Conservation (phyloP, 2,113 vertebrate genomes). For the Callocephalon fimbriatum region DNA sequence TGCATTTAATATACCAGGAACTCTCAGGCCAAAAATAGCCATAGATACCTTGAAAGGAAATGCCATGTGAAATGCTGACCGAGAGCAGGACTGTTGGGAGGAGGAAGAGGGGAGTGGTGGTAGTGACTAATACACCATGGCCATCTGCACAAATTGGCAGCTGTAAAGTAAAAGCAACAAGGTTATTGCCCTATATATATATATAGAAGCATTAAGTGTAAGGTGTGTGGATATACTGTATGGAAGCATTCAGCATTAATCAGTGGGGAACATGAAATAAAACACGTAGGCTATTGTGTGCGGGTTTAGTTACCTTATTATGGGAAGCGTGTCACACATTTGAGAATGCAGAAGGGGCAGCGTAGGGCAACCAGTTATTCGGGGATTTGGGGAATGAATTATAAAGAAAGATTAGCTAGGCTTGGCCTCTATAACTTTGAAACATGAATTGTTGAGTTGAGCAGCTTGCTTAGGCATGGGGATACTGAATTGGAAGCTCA, state of each 20-base stretch:
- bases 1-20: slow-evolving; percentile 34
- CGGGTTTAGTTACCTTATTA: slow-evolving; percentile 15
- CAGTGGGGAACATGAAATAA: slow-evolving; percentile 9
- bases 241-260: slow-evolving; percentile 30
- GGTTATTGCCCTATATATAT: slow-evolving; percentile 11
- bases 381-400: slow-evolving; percentile 60
- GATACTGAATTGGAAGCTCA: slow-evolving; percentile 7
- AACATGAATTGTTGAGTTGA: slow-evolving; percentile 42
- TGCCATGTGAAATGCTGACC: slow-evolving; percentile 48
- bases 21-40: slow-evolving; percentile 45
- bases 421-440: slow-evolving; percentile 45
- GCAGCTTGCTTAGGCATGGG: slow-evolving; percentile 9
- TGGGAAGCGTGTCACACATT: not conserved
- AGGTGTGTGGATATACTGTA: not conserved
- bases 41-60: slow-evolving; percentile 70
- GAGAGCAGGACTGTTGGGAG: slow-evolving; percentile 30
- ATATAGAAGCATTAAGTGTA: slow-evolving; percentile 17
- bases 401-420: slow-evolving; percentile 54
- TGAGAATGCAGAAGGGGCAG: slow-evolving; percentile 27
- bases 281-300: slow-evolving; percentile 47
- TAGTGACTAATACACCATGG: slow-evolving; percentile 31
- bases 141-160: slow-evolving; percentile 59
- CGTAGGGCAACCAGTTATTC: slow-evolving; percentile 30
- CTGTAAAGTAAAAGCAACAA: slow-evolving; percentile 44
- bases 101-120: slow-evolving; percentile 24